phyloP scores from a whole-genome alignment of 2,888 invertebrate genomes.

The Neuroscelio doddi region DNA sequence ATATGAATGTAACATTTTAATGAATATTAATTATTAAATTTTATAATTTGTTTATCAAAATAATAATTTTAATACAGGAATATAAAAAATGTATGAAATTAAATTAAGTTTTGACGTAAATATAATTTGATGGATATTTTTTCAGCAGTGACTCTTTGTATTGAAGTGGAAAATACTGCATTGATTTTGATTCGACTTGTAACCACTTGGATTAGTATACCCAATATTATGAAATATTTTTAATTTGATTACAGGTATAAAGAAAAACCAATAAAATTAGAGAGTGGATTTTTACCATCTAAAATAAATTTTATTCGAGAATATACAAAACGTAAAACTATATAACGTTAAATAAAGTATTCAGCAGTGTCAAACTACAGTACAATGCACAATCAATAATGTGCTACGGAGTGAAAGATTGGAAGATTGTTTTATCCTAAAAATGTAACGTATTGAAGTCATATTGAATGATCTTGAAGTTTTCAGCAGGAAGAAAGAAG shows the following conservation, averaged over 20 bases:
- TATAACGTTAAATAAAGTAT: constrained; percentile 23
- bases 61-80: no score
- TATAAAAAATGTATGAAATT: no score
- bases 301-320: constrained; percentile 62
- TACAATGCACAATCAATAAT: constrained; percentile 8
- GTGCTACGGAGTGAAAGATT: constrained; percentile 23
- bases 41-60: no score
- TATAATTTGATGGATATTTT: no score
- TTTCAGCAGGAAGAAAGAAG: constrained; percentile 33
- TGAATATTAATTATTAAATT: no score
- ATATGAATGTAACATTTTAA: no score
- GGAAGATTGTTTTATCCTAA: constrained; percentile 25
- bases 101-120: no score
- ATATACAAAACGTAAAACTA: constrained; percentile 61
- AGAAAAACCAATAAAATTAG: constrained; percentile 66
- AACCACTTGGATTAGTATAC: constrained; percentile 6
- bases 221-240: constrained; percentile 16
- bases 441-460: constrained; percentile 26
- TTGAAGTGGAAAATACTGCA: no score
- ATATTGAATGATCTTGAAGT: constrained; percentile 32
- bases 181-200: background rate
- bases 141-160: no score
- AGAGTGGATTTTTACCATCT: constrained; percentile 68
- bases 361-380: constrained; percentile 27
- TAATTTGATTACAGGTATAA: constrained; percentile 59